phyloP scores from a whole-genome alignment of 2,113 vertebrate species.

The Phalacrocorax brasilianus region DNA sequence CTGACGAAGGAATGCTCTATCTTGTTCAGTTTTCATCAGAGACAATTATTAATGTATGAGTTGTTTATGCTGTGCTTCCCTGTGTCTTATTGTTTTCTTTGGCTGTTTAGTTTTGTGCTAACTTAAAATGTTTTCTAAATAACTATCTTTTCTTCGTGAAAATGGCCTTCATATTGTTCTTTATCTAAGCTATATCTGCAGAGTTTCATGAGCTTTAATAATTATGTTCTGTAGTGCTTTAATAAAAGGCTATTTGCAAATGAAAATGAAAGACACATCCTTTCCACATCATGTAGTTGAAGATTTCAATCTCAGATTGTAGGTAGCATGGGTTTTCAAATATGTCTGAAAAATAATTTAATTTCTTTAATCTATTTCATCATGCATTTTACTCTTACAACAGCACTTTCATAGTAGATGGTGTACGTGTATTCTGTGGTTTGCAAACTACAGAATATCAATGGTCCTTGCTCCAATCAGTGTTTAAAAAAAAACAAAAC shows the following conservation, averaged over 20 bases:
- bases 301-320: constrained; percentile 1
- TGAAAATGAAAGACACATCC: neutral
- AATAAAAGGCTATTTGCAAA: constrained; percentile 20
- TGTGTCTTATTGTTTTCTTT: neutral
- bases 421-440: neutral
- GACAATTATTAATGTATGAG: neutral
- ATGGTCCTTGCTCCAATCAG: neutral
- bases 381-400: neutral
- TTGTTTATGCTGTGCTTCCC: neutral
- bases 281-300: neutral
- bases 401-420: neutral
- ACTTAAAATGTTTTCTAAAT: neutral
- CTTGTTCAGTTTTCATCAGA: neutral
- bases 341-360: neutral
- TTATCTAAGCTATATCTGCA: constrained; percentile 2
- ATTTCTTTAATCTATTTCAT: neutral
- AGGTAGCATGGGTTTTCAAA: neutral
- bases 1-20: neutral
- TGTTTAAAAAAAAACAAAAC: neutral
- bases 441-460: neutral
- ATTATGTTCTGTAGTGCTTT: neutral
- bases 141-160: neutral
- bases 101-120: neutral
- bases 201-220: neutral
- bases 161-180: neutral